Evolutionary conservation across 2,113 vertebrate genomes (phyloP).

Genomic region (Raphicerus campestris): DNA sequence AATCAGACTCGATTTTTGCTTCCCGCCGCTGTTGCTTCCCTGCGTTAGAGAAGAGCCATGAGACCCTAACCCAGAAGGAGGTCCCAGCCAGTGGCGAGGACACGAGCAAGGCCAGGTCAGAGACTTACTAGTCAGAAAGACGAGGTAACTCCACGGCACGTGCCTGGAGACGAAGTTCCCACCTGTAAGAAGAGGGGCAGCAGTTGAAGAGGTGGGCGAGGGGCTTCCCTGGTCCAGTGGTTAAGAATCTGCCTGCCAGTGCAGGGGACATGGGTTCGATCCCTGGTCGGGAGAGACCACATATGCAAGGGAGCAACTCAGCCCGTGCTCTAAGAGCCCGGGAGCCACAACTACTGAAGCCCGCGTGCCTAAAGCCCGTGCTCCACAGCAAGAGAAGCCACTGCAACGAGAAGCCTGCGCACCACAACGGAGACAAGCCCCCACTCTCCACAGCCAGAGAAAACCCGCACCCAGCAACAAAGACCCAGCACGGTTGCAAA

Average conservation of each 20-base stretch:
- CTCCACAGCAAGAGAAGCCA: background rate
- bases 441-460: background rate
- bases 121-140: constrained; percentile 96
- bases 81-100: background rate
- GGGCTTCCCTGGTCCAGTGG: background rate
- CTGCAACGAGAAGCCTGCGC: background rate
- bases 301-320: background rate
- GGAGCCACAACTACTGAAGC: background rate
- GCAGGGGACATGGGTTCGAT: background rate
- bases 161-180: constrained; percentile 89
- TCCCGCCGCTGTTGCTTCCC: background rate
- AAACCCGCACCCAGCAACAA: background rate
- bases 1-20: background rate
- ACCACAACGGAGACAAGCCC: fast-evolving
- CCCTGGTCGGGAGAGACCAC: background rate
- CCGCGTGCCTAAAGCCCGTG: background rate
- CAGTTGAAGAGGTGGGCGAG: background rate
- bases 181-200: constrained; percentile 77
- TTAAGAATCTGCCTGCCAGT: background rate
- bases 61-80: background rate
- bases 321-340: fast-evolving
- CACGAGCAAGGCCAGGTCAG: fast-evolving
- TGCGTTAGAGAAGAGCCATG: background rate
- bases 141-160: constrained; percentile 94
- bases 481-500: background rate